phyloP scores from a whole-genome alignment of 2,797 vertebrate species.

The Pseudochirops corinnae region DNA sequence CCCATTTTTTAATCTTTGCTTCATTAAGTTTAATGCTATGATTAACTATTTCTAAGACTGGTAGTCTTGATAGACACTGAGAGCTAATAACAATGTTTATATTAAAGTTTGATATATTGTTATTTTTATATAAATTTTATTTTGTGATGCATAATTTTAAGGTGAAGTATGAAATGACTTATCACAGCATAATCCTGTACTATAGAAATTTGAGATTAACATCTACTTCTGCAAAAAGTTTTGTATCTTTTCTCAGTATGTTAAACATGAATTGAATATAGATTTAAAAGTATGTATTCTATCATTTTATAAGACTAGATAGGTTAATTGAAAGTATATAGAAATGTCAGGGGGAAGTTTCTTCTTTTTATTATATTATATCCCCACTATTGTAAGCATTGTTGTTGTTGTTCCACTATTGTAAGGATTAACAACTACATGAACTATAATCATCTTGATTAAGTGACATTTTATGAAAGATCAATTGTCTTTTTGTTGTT shows the following conservation, averaged over 20 bases:
- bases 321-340: background rate
- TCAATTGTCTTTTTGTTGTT: background rate
- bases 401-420: background rate
- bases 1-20: constrained; percentile 15
- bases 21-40: constrained; percentile 37
- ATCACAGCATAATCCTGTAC: background rate
- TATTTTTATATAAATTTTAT: background rate
- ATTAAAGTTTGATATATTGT: background rate
- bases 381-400: background rate
- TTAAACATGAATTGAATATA: background rate
- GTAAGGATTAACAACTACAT: background rate
- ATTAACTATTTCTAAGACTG: background rate
- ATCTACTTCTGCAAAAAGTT: background rate
- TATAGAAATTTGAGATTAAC: background rate
- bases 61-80: background rate
- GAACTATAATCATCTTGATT: background rate
- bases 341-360: background rate
- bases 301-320: background rate
- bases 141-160: background rate
- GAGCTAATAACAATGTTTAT: background rate
- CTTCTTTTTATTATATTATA: background rate
- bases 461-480: background rate
- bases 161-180: background rate
- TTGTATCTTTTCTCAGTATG: background rate
- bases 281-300: background rate